phyloP scores from a whole-genome alignment of 2,113 vertebrate genomes.

The Chlorocebus sabaeus region DNA sequence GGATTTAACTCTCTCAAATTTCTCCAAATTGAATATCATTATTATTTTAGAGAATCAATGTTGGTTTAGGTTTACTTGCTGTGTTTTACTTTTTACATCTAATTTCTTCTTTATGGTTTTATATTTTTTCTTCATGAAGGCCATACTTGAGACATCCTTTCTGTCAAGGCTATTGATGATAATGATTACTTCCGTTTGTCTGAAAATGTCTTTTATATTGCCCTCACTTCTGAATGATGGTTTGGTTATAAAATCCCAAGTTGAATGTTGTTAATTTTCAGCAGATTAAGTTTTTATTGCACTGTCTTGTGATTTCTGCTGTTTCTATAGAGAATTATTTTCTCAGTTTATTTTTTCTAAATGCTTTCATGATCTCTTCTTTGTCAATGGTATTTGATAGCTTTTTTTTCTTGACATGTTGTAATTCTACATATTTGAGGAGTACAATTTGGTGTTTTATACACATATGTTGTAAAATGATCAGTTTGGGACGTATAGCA shows the following conservation, averaged over 20 bases:
- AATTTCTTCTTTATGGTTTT: slow-evolving; percentile 11
- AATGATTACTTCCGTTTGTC: slow-evolving; percentile 17
- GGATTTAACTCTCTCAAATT: not conserved
- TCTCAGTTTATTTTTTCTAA: not conserved
- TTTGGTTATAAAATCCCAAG: not conserved
- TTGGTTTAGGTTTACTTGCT: not conserved
- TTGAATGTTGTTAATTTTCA: not conserved
- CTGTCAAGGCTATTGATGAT: not conserved
- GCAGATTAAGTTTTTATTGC: not conserved
- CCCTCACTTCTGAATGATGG: not conserved
- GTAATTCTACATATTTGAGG: not conserved
- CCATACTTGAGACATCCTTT: not conserved
- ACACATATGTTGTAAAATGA: not conserved
- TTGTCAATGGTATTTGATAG: not conserved
- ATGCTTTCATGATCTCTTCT: not conserved
- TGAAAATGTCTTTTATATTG: slow-evolving; percentile 11
- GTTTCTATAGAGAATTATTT: not conserved
- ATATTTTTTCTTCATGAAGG: not conserved
- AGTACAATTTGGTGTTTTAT: not conserved
- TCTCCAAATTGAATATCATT: not conserved
- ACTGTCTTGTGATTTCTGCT: not conserved
- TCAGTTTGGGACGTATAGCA: not conserved
- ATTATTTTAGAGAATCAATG: not conserved
- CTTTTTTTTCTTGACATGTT: not conserved
- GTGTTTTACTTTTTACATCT: not conserved